These are phyloP conservation scores for Drosophila triauraria DNA, from an alignment of 1,140 invertebrate species.

Conservation along the genomic window DNA sequence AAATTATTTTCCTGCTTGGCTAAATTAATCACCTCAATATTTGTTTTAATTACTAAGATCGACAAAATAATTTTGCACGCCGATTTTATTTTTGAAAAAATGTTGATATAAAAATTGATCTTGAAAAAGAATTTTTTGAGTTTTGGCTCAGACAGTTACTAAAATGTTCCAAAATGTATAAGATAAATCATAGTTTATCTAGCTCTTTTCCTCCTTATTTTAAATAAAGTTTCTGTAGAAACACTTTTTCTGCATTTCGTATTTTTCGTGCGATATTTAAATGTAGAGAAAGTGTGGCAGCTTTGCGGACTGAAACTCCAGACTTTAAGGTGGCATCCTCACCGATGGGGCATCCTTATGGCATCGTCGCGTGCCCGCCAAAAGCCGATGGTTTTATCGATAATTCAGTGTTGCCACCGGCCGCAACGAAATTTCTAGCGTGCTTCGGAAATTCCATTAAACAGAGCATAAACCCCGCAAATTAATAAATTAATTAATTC, in stretches of 20 bases:
- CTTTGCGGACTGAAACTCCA: not conserved
- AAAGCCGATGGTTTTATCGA: slow-evolving; percentile 21
- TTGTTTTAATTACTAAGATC: not conserved
- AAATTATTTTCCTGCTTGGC: not conserved
- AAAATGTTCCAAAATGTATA: no score
- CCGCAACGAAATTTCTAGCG: not conserved
- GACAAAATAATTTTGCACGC: no score
- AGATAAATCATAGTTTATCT: no score
- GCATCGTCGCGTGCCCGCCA: slow-evolving; percentile 28
- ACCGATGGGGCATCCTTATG: not conserved
- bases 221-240: no score
- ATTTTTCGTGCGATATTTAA: not conserved
- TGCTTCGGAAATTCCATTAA: slow-evolving; percentile 5
- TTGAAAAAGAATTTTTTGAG: no score
- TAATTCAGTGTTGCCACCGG: slow-evolving; percentile 18
- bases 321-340: not conserved
- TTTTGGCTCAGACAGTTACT: no score
- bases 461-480: not conserved
- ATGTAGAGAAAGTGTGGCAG: not conserved
- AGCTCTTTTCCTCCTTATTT: no score
- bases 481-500: not conserved
- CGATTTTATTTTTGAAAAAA: no score
- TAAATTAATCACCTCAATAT: not conserved
- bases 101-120: no score
- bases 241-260: no score